These are phyloP conservation scores for Galago senegalensis DNA, from an alignment of 2,797 vertebrate genomes.

Conservation along the genomic window DNA sequence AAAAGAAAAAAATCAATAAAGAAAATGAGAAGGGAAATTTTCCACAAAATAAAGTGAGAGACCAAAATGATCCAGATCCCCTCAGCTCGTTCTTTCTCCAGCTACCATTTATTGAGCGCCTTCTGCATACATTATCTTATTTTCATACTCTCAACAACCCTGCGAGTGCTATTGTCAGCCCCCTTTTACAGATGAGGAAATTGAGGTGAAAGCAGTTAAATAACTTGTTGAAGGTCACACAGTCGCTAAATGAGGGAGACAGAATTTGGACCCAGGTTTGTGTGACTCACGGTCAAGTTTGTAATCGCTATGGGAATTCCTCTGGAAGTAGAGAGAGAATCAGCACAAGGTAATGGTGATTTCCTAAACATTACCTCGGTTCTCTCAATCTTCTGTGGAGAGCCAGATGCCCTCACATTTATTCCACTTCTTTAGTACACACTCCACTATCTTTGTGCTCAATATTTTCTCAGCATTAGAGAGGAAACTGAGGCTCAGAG, in stretches of 20 bases:
- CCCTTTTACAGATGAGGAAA: not conserved
- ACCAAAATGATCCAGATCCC: not conserved
- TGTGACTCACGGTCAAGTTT: not conserved
- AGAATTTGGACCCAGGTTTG: not conserved
- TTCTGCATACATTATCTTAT: not conserved
- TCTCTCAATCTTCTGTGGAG: not conserved
- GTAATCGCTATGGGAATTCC: not conserved
- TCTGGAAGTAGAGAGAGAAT: not conserved
- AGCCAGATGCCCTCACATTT: not conserved
- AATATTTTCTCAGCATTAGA: not conserved
- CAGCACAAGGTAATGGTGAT: not conserved
- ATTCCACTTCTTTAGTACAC: not conserved
- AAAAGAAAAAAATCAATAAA: not conserved
- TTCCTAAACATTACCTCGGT: not conserved
- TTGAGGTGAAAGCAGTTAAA: not conserved
- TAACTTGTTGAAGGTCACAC: not conserved
- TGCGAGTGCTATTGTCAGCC: not conserved
- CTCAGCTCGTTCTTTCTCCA: not conserved
- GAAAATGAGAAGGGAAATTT: not conserved
- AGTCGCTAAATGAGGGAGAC: not conserved
- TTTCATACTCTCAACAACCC: not conserved
- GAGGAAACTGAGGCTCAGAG: slow-evolving; percentile 10
- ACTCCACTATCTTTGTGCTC: not conserved
- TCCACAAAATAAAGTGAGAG: not conserved
- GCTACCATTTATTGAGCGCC: not conserved